Conservation (phyloP, 2,113 vertebrate genomes). For the Melanostigma gelatinosum region DNA sequence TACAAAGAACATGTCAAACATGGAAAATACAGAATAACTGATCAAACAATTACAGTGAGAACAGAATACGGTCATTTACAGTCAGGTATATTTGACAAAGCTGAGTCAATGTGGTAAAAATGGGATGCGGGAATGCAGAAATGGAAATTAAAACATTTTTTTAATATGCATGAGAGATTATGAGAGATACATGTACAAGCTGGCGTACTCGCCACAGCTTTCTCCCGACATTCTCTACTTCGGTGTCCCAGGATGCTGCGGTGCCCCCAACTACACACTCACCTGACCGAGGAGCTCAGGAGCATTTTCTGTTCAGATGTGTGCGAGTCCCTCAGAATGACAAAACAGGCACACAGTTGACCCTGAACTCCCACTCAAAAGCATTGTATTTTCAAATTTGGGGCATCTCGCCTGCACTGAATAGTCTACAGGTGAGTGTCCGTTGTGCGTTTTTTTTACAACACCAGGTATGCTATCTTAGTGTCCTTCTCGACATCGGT, state of each 20-base stretch:
- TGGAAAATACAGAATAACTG: slow-evolving; percentile 53
- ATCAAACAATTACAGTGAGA: slow-evolving; percentile 65
- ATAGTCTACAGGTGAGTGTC: slow-evolving; percentile 30
- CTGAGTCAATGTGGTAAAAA: slow-evolving; percentile 59
- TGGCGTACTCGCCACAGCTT: slow-evolving; percentile 69
- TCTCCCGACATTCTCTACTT: slow-evolving; percentile 66
- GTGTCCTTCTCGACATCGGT: slow-evolving; percentile 8
- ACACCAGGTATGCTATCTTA: slow-evolving; percentile 9
- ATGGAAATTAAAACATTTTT: slow-evolving; percentile 45
- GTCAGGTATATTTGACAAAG: slow-evolving; percentile 70
- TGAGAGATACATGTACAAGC: slow-evolving; percentile 68
- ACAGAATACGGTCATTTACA: slow-evolving; percentile 72
- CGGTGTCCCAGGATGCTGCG: slow-evolving; percentile 59
- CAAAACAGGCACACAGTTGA: not conserved
- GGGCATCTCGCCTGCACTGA: slow-evolving; percentile 35
- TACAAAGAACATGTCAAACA: slow-evolving; percentile 56
- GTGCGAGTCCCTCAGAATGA: slow-evolving; percentile 29
- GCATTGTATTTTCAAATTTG: slow-evolving; percentile 18
- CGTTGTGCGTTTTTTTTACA: slow-evolving; percentile 45
- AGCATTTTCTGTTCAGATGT: not conserved
- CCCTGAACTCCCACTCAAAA: slow-evolving; percentile 9
- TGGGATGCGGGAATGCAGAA: slow-evolving; percentile 46
- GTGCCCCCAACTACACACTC: slow-evolving; percentile 66
- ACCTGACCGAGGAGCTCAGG: slow-evolving; percentile 13
- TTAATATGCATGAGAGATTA: slow-evolving; percentile 58